Evolutionary conservation across 2,888 invertebrate genomes (phyloP).

Genomic region (Caenorhabditis angaria): DNA sequence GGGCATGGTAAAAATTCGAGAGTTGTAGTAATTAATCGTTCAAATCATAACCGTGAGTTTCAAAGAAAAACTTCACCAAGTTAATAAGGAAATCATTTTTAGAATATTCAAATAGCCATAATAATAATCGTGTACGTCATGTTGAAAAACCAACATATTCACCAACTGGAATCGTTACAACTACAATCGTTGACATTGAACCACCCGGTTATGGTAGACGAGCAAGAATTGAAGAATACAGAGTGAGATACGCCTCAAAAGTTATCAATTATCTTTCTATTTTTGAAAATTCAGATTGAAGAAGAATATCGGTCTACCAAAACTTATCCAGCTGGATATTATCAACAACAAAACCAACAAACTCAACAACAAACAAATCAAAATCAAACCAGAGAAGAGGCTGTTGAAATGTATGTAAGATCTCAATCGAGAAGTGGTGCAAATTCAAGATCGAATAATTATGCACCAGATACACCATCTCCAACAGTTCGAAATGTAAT

Average conservation of each 20-base stretch:
- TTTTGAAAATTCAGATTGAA: conserved; percentile 37
- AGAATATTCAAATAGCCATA: conserved; percentile 20
- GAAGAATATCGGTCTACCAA: conserved; percentile 39
- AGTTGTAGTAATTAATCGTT: conserved; percentile 27
- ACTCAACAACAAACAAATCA: neutral
- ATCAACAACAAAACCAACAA: conserved; percentile 8
- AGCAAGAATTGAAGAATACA: conserved; percentile 24
- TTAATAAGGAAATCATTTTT: neutral
- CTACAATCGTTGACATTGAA: conserved; percentile 59
- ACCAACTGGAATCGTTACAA: conserved; percentile 46
- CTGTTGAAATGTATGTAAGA: conserved; percentile 9
- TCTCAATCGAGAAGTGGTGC: conserved; percentile 10
- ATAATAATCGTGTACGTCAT: conserved; percentile 20
- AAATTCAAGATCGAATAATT: neutral
- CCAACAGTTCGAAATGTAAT: conserved; percentile 46
- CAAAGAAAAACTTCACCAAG: neutral
- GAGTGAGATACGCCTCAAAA: conserved; percentile 5
- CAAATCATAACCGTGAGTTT: conserved; percentile 27
- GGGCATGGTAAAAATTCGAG: conserved; percentile 10
- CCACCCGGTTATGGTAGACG: conserved; percentile 34
- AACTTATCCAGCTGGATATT: conserved; percentile 13
- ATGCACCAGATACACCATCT: conserved; percentile 28
- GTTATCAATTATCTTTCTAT: neutral
- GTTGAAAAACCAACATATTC: conserved; percentile 36
- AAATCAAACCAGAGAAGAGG: conserved; percentile 6